These are phyloP conservation scores for Phalera bucephala DNA, from an alignment of 2,888 invertebrate genomes.

Conservation along the genomic window DNA sequence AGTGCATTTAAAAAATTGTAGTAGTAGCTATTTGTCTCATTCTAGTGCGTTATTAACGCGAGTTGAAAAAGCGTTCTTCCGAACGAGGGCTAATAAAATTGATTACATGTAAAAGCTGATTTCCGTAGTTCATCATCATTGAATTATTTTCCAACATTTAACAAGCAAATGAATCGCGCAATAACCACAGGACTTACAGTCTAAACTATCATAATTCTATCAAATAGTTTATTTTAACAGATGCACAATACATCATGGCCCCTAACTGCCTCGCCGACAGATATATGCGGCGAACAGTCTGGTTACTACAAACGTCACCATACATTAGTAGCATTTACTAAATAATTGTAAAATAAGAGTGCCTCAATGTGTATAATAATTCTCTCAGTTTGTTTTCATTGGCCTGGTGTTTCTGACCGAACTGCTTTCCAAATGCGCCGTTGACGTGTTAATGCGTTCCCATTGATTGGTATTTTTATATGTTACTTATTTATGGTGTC, in stretches of 20 bases:
- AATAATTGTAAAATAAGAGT: constrained; percentile 57
- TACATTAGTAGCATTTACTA: constrained; percentile 62
- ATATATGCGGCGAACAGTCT: constrained; percentile 51
- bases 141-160: neutral
- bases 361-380: constrained; percentile 51
- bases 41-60: no score
- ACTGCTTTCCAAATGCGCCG: constrained; percentile 33
- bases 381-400: constrained; percentile 56
- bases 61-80: no score
- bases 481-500: constrained; percentile 46
- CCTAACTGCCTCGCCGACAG: constrained; percentile 49
- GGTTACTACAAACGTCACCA: constrained; percentile 66
- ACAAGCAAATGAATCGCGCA: constrained; percentile 12
- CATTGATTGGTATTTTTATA: constrained; percentile 40
- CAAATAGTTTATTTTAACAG: constrained; percentile 58
- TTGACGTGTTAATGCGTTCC: constrained; percentile 42
- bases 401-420: constrained; percentile 25
- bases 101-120: no score
- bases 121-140: neutral
- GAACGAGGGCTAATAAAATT: no score
- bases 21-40: no score
- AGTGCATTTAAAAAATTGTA: no score
- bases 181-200: constrained; percentile 15
- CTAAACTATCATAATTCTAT: constrained; percentile 45
- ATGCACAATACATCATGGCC: constrained; percentile 42